phyloP scores from a whole-genome alignment of 1,140 invertebrate species.

The Drosophila takahashii region DNA sequence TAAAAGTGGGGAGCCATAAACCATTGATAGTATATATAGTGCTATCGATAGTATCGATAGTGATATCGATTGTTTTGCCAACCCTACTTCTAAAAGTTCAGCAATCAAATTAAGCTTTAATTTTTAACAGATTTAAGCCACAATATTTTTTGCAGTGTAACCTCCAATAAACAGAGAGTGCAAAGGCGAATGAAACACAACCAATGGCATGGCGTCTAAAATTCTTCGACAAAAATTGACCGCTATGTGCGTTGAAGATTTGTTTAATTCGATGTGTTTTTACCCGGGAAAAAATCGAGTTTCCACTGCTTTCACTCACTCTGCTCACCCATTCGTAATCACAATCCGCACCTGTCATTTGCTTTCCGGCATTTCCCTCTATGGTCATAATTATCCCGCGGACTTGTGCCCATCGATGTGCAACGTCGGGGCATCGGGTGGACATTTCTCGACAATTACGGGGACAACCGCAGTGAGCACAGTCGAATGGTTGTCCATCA shows the following conservation, averaged over 20 bases:
- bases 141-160: not conserved
- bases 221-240: not conserved
- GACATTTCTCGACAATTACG: constrained; percentile 64
- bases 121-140: too few relatives aligned
- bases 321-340: not conserved
- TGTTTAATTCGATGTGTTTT: constrained; percentile 16
- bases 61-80: too few relatives aligned
- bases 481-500: constrained; percentile 36
- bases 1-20: too few relatives aligned
- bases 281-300: not conserved
- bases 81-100: too few relatives aligned
- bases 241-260: constrained; percentile 2
- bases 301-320: not conserved
- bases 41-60: too few relatives aligned
- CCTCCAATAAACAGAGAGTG: not conserved
- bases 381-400: constrained; percentile 49
- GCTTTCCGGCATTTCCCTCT: constrained; percentile 11
- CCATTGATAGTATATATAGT: too few relatives aligned
- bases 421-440: constrained; percentile 15
- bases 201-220: not conserved
- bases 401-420: constrained; percentile 25
- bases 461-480: constrained; percentile 52
- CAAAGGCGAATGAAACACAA: not conserved
- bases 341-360: constrained; percentile 25
- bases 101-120: too few relatives aligned